Conservation (phyloP, 2,113 vertebrate species). For the Campylomormyrus tamandua region DNA sequence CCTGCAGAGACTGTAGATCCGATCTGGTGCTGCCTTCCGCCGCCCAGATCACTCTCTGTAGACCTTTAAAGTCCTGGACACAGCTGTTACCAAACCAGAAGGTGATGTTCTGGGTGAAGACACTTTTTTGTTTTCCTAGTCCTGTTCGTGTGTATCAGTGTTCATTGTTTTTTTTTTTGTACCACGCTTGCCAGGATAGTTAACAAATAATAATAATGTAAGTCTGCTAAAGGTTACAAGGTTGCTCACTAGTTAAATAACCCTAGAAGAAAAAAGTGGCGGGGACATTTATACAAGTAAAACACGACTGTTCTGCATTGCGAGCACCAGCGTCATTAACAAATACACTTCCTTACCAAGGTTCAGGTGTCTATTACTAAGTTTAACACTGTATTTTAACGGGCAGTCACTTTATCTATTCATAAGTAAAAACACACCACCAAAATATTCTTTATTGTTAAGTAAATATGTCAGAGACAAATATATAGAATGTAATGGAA, state of each 20-base stretch:
- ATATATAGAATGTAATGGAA: not conserved
- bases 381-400: not conserved
- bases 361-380: not conserved
- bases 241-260: not conserved
- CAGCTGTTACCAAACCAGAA: no score
- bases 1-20: no score
- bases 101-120: no score
- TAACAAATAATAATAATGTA: not conserved
- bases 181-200: not conserved
- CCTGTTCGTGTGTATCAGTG: not conserved
- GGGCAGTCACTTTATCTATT: not conserved
- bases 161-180: not conserved
- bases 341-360: not conserved
- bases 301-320: not conserved
- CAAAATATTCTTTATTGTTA: not conserved
- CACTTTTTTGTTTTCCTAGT: not conserved
- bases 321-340: not conserved
- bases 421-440: not conserved
- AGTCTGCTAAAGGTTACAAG: not conserved
- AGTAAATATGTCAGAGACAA: not conserved
- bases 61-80: no score
- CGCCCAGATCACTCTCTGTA: no score
- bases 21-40: no score
- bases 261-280: not conserved
- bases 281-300: not conserved